Conservation (phyloP, 2,113 vertebrate genomes). For the Podarcis muralis region DNA sequence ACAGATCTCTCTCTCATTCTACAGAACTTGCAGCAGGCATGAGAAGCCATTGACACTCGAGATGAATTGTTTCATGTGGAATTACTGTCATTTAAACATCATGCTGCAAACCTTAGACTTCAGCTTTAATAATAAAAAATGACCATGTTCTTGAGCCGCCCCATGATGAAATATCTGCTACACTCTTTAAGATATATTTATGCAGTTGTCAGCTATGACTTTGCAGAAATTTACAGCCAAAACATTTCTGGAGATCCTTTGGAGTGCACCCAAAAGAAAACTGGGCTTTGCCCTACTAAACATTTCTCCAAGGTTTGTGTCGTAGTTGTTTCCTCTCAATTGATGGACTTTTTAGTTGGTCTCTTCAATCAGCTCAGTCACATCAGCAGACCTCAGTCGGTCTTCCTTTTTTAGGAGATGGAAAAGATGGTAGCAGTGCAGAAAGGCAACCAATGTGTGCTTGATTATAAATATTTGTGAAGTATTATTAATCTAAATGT, state of each 20-base stretch:
- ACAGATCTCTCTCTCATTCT: background rate
- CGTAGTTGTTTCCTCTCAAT: too few species aligned
- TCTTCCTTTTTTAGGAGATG: too few species aligned
- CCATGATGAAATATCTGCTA: slow-evolving; percentile 94
- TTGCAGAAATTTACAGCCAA: slow-evolving; percentile 92
- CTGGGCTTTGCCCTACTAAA: slow-evolving; percentile 70
- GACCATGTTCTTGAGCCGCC: slow-evolving; percentile 91
- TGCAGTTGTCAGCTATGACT: slow-evolving; percentile 90
- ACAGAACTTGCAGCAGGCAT: slow-evolving; percentile 72
- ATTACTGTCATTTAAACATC: slow-evolving; percentile 91
- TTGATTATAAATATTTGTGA: too few species aligned
- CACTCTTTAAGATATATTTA: slow-evolving; percentile 92
- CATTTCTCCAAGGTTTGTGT: background rate
- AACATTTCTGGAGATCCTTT: slow-evolving; percentile 93
- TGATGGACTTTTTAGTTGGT: too few species aligned
- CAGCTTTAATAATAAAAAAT: slow-evolving; percentile 93
- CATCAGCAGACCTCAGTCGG: too few species aligned
- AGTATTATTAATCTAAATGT: too few species aligned
- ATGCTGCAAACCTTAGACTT: slow-evolving; percentile 90
- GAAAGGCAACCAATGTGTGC: too few species aligned
- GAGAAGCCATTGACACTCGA: slow-evolving; percentile 86
- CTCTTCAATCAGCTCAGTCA: too few species aligned
- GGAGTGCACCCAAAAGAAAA: slow-evolving; percentile 96
- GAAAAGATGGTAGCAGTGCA: too few species aligned
- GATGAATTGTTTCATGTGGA: slow-evolving; percentile 86